These are phyloP conservation scores for Triplophysa rosa DNA, from an alignment of 2,113 vertebrate species.

Conservation along the genomic window DNA sequence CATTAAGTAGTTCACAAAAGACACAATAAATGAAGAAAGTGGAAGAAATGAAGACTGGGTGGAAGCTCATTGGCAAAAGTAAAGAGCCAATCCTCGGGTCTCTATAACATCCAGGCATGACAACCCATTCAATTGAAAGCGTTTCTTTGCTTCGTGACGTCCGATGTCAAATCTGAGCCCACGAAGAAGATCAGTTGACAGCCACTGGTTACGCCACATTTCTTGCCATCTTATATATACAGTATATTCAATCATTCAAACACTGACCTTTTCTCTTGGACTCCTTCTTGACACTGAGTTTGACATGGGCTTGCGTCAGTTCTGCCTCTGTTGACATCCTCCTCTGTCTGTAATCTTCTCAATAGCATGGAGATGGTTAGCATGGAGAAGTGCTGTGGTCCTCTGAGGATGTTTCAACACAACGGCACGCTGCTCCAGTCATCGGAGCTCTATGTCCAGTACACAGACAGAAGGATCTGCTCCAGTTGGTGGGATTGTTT, in stretches of 20 bases:
- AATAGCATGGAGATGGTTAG: slow-evolving; percentile 63
- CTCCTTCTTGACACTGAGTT: slow-evolving; percentile 96
- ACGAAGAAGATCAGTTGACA: too few species aligned
- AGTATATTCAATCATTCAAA: not conserved
- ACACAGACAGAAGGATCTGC: not conserved
- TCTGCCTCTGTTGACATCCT: slow-evolving; percentile 93
- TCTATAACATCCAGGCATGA: too few species aligned
- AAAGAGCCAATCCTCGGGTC: too few species aligned
- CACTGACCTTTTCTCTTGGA: slow-evolving; percentile 93
- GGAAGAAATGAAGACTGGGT: not conserved
- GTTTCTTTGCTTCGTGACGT: too few species aligned
- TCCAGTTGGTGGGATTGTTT: not conserved
- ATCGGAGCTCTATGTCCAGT: slow-evolving; percentile 10
- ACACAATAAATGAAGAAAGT: too few species aligned
- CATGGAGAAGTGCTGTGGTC: slow-evolving; percentile 63
- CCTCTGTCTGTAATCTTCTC: slow-evolving; percentile 79
- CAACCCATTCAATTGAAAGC: too few species aligned
- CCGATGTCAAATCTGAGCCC: too few species aligned
- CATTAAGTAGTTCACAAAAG: too few species aligned
- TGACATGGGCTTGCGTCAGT: slow-evolving; percentile 96
- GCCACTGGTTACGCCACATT: not conserved
- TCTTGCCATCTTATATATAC: not conserved
- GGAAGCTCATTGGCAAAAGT: too few species aligned
- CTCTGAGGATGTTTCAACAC: slow-evolving; percentile 36
- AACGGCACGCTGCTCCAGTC: not conserved